phyloP scores from a whole-genome alignment of 2,797 vertebrate species.

The Spinus olivaceus region DNA sequence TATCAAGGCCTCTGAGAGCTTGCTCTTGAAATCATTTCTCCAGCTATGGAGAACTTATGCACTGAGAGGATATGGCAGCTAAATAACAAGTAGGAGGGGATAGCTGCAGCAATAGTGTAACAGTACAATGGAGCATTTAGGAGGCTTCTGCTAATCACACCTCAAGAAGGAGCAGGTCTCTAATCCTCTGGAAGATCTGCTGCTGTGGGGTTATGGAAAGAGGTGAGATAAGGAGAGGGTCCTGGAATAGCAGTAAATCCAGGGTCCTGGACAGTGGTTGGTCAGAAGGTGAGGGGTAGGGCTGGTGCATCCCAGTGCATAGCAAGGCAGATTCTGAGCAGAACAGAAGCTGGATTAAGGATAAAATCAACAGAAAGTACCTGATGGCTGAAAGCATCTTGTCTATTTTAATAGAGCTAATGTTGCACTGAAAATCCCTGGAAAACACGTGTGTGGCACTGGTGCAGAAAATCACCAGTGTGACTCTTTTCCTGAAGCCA shows the following conservation, averaged over 20 bases:
- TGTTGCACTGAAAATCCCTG: not conserved
- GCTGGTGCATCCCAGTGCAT: not conserved
- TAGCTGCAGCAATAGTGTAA: not conserved
- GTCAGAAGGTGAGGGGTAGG: not conserved
- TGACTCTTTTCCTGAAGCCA: not conserved
- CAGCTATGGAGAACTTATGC: not conserved
- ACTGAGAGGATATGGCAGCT: not conserved
- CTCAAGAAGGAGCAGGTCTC: not conserved
- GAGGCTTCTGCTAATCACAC: not conserved
- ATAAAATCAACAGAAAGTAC: conserved; percentile 9
- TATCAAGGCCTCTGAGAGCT: not conserved
- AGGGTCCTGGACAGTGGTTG: not conserved
- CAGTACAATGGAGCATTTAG: not conserved
- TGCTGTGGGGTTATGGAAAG: not conserved
- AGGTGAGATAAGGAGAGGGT: conserved; percentile 54
- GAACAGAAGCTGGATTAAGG: conserved; percentile 42
- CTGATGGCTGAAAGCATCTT: not conserved
- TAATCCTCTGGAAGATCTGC: conserved; percentile 44
- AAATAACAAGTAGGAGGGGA: not conserved
- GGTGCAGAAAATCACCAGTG: not conserved
- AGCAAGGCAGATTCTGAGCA: not conserved
- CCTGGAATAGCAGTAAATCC: conserved; percentile 65
- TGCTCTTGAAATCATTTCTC: not conserved
- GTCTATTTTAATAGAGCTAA: not conserved
- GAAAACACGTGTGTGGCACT: not conserved